A percentile compares a stretch with the other conserved stretches of the same genome.
These are phyloP conservation scores for Tokudaia muenninki DNA, from an alignment of 2,797 vertebrate species.

Conservation along the genomic window DNA sequence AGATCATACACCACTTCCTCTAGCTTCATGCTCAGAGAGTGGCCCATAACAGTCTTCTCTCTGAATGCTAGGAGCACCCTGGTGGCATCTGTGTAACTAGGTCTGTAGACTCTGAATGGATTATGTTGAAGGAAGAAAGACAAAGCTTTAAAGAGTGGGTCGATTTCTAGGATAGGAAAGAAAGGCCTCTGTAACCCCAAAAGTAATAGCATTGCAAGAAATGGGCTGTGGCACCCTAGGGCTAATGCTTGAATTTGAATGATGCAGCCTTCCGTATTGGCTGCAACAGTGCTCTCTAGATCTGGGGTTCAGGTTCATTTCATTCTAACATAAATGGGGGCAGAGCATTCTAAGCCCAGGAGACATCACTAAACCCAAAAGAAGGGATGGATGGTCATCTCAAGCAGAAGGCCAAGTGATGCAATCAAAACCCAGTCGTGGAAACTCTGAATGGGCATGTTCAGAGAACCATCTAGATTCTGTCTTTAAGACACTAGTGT, in stretches of 20 bases:
- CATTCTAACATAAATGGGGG: not conserved
- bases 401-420: not conserved
- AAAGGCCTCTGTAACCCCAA: not conserved
- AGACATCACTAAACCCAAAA: constrained; percentile 6
- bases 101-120: not conserved
- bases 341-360: not conserved
- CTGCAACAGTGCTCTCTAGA: not conserved
- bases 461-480: not conserved
- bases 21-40: constrained; percentile 9
- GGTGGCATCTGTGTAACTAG: not conserved
- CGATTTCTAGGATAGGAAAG: not conserved
- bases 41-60: not conserved
- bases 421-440: not conserved
- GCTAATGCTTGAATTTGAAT: not conserved
- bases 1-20: not conserved
- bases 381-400: not conserved
- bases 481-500: not conserved
- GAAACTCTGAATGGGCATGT: not conserved
- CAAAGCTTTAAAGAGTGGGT: not conserved
- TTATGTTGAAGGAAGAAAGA: not conserved
- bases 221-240: not conserved
- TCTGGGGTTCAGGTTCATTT: not conserved
- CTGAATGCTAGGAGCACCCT: not conserved
- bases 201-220: not conserved
- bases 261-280: not conserved